A percentile compares a stretch with the other conserved stretches of the same genome.
Evolutionary conservation across 1,140 invertebrate genomes (phyloP).

Genomic region (Myzus persicae): DNA sequence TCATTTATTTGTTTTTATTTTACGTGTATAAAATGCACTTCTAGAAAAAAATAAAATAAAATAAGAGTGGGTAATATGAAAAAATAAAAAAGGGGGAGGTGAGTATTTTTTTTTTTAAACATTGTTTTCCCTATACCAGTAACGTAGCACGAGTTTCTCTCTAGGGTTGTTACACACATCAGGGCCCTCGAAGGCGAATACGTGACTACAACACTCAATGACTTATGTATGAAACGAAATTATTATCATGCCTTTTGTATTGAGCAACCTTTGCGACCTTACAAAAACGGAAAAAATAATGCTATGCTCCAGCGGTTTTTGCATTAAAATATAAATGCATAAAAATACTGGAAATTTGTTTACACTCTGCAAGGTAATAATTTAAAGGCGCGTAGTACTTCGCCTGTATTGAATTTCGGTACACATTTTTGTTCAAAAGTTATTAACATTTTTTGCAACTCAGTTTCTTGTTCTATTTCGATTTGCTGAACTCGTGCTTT

Average conservation of each 20-base stretch:
- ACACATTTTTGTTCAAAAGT: neutral
- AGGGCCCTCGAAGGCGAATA: constrained; percentile 39
- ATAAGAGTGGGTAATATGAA: neutral
- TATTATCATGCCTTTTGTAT: constrained; percentile 44
- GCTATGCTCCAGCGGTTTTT: neutral
- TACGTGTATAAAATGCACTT: neutral
- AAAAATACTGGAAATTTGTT: constrained; percentile 20
- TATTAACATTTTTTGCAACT: neutral
- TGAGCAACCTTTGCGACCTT: constrained; percentile 42
- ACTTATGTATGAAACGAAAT: constrained; percentile 54
- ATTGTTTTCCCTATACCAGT: constrained; percentile 43
- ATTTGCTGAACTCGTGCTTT: neutral
- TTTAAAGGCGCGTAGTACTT: neutral
- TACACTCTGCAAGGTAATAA: neutral
- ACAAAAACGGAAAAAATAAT: constrained; percentile 37
- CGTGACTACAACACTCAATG: constrained; percentile 57
- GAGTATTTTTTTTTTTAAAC: constrained; percentile 49
- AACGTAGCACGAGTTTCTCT: constrained; percentile 27
- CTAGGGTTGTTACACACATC: constrained; percentile 53
- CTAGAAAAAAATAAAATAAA: constrained; percentile 36
- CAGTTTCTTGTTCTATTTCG: neutral
- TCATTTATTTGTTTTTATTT: constrained; percentile 46
- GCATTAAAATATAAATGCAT: constrained; percentile 27
- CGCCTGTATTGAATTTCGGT: neutral
- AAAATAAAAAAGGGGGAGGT: constrained; percentile 26